phyloP scores from a whole-genome alignment of 2,113 vertebrate species.

The Odontesthes bonariensis region DNA sequence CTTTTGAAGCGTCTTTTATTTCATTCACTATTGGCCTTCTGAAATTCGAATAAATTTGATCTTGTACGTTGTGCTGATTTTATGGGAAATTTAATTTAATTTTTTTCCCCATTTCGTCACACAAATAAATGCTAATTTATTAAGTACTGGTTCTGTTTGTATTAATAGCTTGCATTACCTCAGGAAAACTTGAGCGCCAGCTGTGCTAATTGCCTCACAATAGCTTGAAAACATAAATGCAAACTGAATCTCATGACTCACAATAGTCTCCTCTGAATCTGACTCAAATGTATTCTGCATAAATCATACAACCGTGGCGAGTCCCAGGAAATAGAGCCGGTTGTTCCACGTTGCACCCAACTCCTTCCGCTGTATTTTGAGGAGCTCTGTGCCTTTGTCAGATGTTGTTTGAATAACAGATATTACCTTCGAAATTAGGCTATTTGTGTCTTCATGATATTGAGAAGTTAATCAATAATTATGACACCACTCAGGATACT shows the following conservation, averaged over 20 bases:
- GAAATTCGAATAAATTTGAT: conserved; percentile 38
- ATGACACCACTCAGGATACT: conserved; percentile 70
- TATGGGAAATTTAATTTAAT: neutral
- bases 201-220: neutral
- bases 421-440: neutral
- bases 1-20: conserved; percentile 12
- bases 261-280: conserved; percentile 5
- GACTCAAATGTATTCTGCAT: conserved; percentile 9
- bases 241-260: neutral
- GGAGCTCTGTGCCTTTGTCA: neutral
- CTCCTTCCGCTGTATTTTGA: neutral
- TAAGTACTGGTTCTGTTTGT: conserved; percentile 24
- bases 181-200: conserved; percentile 3
- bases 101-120: conserved; percentile 20
- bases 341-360: neutral
- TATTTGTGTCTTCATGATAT: neutral
- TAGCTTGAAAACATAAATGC: neutral
- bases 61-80: conserved; percentile 19
- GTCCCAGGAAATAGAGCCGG: neutral
- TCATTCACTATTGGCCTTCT: conserved; percentile 23
- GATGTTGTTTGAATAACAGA: neutral
- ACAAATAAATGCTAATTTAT: conserved; percentile 75
- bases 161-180: neutral
- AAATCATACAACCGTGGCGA: conserved; percentile 15
- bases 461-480: conserved; percentile 41